Evolutionary conservation across 1,140 invertebrate species (phyloP), one percentile per base, ranked within the genome.

Genomic region (Limonius californicus): DNA sequence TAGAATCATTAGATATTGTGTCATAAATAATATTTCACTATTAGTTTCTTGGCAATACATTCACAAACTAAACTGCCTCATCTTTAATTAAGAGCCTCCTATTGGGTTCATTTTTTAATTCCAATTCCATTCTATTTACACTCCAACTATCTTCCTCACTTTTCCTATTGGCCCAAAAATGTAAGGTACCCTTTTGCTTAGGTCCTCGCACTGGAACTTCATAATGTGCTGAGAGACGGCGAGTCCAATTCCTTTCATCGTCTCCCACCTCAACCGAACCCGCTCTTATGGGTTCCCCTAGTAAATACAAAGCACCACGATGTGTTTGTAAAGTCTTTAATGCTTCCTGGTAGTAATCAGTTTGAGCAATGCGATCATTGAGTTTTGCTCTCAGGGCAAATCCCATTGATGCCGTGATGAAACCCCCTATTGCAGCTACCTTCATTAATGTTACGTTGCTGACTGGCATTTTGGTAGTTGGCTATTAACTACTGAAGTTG

Each of bases 251-350:
- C 50, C 80, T 81, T 61, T 74, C 70, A 4, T 59, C 63, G 65
- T 86, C 79, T 1, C 73, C 77, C 32, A 87, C 69, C 73, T 86
- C 82, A 56, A 86, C 81, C 14, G 75, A 77, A 16, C 76, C 79
- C 32, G 84, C 84, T 72, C 81, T 83, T 6, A 88, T 85, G 0
- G 87, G 87, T 69, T 87, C 82, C 12, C 87, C 87, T 35, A 88
- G 70, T 42, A 85, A 75, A 42, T 79, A 65, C 0, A 84, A 75
- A 12, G 85, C 84, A 16, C 82, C 82, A 32, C 76, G 67, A 69
- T 87, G 79, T 4, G 66, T 72, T 35, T 82, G 72, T 4, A 87
- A 66, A 9, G 68, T 78, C 67, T 82, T 78, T 8, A 87, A 61
- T 6, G 85, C 84, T 61, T 80, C 71, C 68, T 79, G 82, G 67